A percentile compares a stretch with the other conserved stretches of the same genome.
phyloP scores from a whole-genome alignment of 64 coral and sea anemone species.

The Anthopleura sola region DNA sequence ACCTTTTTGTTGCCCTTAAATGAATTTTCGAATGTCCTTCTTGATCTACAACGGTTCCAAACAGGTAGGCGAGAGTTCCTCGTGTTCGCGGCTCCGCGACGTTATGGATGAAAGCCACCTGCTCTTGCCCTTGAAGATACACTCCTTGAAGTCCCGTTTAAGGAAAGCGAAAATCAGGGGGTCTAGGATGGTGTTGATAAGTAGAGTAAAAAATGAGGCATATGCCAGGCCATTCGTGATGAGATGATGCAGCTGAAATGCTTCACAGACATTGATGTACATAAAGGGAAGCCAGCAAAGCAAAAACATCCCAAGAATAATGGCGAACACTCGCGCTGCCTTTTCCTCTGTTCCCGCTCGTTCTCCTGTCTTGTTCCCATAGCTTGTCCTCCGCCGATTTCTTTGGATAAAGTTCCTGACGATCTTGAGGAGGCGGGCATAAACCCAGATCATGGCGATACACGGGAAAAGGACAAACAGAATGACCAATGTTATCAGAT shows the following conservation, averaged over 20 bases:
- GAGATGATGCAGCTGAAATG: constrained; percentile 52
- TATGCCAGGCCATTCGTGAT: constrained; percentile 47
- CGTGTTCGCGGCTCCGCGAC: neutral
- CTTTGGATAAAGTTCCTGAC: constrained; percentile 72
- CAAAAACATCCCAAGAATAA: constrained; percentile 83
- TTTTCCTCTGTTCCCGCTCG: constrained; percentile 89
- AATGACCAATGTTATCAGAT: constrained; percentile 55
- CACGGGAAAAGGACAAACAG: constrained; percentile 64
- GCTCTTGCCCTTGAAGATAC: constrained; percentile 5
- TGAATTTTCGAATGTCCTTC: neutral
- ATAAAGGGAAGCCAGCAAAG: constrained; percentile 84
- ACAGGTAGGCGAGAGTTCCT: constrained; percentile 11
- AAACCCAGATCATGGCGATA: constrained; percentile 68
- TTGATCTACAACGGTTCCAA: neutral
- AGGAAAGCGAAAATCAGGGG: constrained; percentile 80
- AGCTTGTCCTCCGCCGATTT: constrained; percentile 62
- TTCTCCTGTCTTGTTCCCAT: constrained; percentile 81
- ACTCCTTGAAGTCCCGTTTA: constrained; percentile 80
- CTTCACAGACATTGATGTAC: constrained; percentile 70
- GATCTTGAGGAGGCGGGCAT: constrained; percentile 56
- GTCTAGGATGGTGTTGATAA: constrained; percentile 78
- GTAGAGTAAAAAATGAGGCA: constrained; percentile 71
- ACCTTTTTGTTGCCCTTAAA: no score
- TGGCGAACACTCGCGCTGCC: constrained; percentile 67
- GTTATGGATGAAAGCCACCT: neutral